A percentile compares a stretch with the other conserved stretches of the same genome.
Evolutionary conservation across 2,888 invertebrate genomes (phyloP).

Genomic region (Oscheius sp.): DNA sequence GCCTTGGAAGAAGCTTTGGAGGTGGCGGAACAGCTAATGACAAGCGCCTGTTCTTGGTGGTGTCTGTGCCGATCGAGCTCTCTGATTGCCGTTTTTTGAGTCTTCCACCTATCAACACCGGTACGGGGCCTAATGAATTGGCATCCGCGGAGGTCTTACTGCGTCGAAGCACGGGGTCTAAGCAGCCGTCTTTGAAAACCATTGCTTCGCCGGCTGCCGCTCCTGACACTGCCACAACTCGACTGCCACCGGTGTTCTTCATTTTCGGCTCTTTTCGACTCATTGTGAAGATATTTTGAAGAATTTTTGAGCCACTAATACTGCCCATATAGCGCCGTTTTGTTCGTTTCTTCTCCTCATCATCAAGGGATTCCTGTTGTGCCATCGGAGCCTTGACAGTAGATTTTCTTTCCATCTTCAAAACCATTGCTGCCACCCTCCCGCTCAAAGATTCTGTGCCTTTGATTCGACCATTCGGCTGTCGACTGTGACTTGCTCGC

Average conservation of each 20-base stretch:
- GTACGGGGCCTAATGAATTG: conserved; percentile 23
- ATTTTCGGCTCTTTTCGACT: conserved; percentile 27
- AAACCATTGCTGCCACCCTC: conserved; percentile 41
- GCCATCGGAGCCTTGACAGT: conserved; percentile 35
- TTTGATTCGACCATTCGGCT: not conserved
- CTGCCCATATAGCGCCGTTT: conserved; percentile 39
- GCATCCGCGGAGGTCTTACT: conserved; percentile 26
- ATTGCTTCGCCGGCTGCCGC: conserved; percentile 32
- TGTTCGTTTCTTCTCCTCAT: conserved; percentile 29
- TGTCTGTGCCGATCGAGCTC: conserved; percentile 23
- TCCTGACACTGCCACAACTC: conserved; percentile 27
- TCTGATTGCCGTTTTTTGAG: conserved; percentile 35
- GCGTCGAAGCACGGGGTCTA: conserved; percentile 23
- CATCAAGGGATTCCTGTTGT: conserved; percentile 34
- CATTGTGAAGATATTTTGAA: conserved; percentile 33
- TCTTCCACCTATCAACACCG: conserved; percentile 19
- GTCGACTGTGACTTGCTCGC: not conserved
- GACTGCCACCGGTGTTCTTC: not conserved
- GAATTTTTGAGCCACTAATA: conserved; percentile 38
- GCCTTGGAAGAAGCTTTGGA: conserved; percentile 15
- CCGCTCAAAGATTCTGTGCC: conserved; percentile 28
- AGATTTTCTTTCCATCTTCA: conserved; percentile 35
- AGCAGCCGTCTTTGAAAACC: conserved; percentile 23
- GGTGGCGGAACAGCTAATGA: conserved; percentile 18
- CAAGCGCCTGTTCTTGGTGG: conserved; percentile 24